phyloP scores from a whole-genome alignment of 2,888 invertebrate genomes.

The Eurois occulta region DNA sequence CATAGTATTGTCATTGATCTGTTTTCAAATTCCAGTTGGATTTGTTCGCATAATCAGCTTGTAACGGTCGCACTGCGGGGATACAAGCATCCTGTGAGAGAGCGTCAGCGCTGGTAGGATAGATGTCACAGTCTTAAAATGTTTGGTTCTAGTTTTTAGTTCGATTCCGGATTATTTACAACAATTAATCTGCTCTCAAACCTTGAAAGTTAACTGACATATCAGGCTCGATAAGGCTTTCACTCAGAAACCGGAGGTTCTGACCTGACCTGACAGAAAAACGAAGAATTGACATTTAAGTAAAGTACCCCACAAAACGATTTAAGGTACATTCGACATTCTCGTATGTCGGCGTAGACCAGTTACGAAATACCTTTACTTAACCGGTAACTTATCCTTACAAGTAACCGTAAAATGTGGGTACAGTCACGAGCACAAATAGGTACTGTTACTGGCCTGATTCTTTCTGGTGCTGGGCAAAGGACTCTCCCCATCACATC shows the following conservation, averaged over 20 bases:
- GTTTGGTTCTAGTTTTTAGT: too few relatives aligned
- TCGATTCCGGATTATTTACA: too few relatives aligned
- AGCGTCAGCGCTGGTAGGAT: too few relatives aligned
- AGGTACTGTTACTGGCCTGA: background rate
- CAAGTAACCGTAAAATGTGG: background rate
- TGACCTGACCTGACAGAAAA: conserved; percentile 43
- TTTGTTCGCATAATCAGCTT: too few relatives aligned
- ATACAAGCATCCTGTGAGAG: too few relatives aligned
- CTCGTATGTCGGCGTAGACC: background rate
- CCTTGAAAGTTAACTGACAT: too few relatives aligned
- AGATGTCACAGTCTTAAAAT: too few relatives aligned
- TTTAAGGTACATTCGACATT: conserved; percentile 22
- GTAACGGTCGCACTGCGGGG: too few relatives aligned
- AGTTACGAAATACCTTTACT: conserved; percentile 41
- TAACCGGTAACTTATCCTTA: conserved; percentile 14
- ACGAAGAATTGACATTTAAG: conserved; percentile 16
- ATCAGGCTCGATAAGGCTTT: too few relatives aligned
- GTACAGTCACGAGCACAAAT: background rate
- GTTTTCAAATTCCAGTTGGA: too few relatives aligned
- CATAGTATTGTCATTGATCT: too few relatives aligned
- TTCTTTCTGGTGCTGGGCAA: background rate
- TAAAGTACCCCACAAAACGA: conserved; percentile 29
- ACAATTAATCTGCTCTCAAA: too few relatives aligned
- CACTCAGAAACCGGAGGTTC: background rate
- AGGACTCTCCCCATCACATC: background rate